These are phyloP conservation scores for Perizoma affinitatum DNA, from an alignment of 2,888 invertebrate genomes.

Conservation along the genomic window DNA sequence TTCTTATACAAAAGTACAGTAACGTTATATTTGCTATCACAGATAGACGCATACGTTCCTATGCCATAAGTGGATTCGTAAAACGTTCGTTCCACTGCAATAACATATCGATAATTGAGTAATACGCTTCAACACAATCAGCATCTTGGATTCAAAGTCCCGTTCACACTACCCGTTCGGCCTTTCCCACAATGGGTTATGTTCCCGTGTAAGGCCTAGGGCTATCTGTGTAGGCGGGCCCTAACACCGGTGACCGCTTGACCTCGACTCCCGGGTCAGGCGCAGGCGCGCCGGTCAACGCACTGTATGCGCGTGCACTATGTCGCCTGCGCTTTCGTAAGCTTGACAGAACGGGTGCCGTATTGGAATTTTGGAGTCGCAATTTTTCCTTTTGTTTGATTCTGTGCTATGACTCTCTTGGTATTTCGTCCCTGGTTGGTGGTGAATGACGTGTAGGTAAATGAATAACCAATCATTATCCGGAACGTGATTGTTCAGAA, in stretches of 20 bases:
- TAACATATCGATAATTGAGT: constrained; percentile 12
- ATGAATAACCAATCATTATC: no score
- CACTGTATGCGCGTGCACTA: constrained; percentile 54
- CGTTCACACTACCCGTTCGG: constrained; percentile 45
- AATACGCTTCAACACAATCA: constrained; percentile 2
- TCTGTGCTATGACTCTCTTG: background rate
- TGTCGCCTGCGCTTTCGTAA: constrained; percentile 64
- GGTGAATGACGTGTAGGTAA: no score
- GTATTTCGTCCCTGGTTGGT: no score
- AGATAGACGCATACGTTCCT: background rate
- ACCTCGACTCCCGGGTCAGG: constrained; percentile 69
- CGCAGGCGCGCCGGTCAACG: constrained; percentile 67
- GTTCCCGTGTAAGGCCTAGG: constrained; percentile 42
- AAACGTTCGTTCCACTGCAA: constrained; percentile 6
- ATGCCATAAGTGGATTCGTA: background rate
- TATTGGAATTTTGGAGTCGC: constrained; percentile 43
- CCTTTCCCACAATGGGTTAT: constrained; percentile 45
- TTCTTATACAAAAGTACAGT: no score
- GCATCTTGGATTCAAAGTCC: constrained; percentile 40
- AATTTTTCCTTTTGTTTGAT: background rate
- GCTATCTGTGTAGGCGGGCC: constrained; percentile 60
- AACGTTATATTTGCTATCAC: no score
- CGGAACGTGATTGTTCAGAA: no score
- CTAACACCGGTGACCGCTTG: constrained; percentile 73
- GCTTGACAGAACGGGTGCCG: constrained; percentile 49